Conservation (phyloP, 2,888 invertebrate genomes). For the Morpho achilles region DNA sequence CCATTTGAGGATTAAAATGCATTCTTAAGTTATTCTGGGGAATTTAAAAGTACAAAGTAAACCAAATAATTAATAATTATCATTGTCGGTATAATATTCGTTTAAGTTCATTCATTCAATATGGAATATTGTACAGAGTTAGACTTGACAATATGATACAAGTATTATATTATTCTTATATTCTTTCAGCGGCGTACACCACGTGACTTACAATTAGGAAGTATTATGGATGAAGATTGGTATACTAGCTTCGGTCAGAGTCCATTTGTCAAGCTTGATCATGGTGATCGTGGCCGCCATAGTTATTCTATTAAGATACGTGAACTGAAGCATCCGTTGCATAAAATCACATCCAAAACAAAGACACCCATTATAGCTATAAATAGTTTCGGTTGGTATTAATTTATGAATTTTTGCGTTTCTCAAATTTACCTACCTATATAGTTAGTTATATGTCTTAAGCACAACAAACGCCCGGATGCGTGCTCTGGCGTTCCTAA, state of each 20-base stretch:
- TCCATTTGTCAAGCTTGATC: constrained; percentile 17
- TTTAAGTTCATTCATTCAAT: too few relatives aligned
- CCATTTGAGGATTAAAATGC: too few relatives aligned
- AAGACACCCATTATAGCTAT: not conserved
- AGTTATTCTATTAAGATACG: constrained; percentile 10
- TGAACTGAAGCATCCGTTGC: not conserved
- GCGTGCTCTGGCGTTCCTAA: too few relatives aligned
- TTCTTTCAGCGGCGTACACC: constrained; percentile 9
- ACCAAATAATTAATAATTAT: too few relatives aligned
- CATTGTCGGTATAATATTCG: too few relatives aligned
- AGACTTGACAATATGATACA: too few relatives aligned
- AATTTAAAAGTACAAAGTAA: too few relatives aligned
- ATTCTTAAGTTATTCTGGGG: too few relatives aligned
- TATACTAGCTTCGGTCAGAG: not conserved
- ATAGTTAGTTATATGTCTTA: not conserved
- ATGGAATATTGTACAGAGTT: too few relatives aligned
- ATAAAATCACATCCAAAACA: not conserved
- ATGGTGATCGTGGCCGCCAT: constrained; percentile 4
- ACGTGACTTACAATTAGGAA: constrained; percentile 5
- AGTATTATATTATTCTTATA: not conserved
- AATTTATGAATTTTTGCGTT: not conserved
- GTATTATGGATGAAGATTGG: constrained; percentile 1
- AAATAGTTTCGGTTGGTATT: constrained; percentile 4
- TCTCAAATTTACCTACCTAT: not conserved
- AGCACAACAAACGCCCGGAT: too few relatives aligned